These are phyloP conservation scores for Pedetes capensis DNA, from an alignment of 2,113 vertebrate genomes.

Conservation along the genomic window DNA sequence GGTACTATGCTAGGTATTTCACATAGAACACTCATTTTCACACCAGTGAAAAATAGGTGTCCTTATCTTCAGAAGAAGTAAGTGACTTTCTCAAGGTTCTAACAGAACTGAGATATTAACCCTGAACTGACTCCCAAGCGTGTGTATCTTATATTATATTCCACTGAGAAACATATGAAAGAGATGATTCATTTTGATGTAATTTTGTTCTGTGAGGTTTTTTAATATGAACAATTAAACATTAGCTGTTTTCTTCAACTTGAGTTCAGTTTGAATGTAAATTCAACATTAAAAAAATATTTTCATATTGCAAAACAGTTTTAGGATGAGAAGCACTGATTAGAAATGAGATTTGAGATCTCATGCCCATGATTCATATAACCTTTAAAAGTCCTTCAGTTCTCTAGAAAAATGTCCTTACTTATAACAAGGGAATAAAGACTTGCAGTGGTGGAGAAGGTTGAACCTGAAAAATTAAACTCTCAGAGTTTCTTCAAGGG, in stretches of 20 bases:
- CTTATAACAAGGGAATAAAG: not conserved
- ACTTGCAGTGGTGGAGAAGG: not conserved
- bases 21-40: not conserved
- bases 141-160: not conserved
- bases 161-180: constrained; percentile 9
- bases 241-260: not conserved
- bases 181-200: not conserved
- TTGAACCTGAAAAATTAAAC: not conserved
- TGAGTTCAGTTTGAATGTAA: not conserved
- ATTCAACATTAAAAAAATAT: not conserved
- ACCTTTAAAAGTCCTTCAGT: not conserved
- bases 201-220: constrained; percentile 24
- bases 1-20: not conserved
- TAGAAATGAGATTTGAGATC: not conserved
- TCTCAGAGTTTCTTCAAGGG: not conserved
- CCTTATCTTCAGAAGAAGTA: not conserved
- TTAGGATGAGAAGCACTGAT: not conserved
- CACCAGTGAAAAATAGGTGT: not conserved
- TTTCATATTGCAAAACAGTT: not conserved
- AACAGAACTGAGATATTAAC: not conserved
- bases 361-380: not conserved
- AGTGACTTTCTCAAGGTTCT: not conserved
- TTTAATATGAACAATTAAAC: constrained; percentile 13
- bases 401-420: not conserved
- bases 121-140: not conserved